Evolutionary conservation across 2,888 invertebrate genomes (phyloP).

Genomic region (Cantharis rufa): DNA sequence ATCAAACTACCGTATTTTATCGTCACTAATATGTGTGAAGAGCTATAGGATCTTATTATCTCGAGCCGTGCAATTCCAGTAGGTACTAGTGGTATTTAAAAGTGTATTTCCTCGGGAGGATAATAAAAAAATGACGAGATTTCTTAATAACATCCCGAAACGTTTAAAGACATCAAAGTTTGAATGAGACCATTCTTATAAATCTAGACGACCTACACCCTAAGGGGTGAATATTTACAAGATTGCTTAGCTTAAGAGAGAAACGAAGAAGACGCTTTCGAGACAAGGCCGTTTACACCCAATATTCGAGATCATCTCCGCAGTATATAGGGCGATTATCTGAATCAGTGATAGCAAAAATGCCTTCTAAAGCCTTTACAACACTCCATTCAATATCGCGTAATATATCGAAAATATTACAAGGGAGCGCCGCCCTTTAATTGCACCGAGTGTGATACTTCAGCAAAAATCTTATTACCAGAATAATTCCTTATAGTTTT

Average conservation of each 20-base stretch:
- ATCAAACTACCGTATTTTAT: neutral
- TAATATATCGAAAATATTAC: slow-evolving; percentile 1
- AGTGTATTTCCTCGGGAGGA: neutral
- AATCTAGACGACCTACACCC: slow-evolving; percentile 30
- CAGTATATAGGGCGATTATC: slow-evolving; percentile 24
- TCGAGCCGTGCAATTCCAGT: neutral
- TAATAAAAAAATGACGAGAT: neutral
- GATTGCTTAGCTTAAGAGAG: slow-evolving; percentile 36
- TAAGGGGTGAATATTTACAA: slow-evolving; percentile 41
- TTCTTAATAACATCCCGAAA: slow-evolving; percentile 20
- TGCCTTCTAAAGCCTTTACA: slow-evolving; percentile 13
- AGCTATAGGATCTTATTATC: neutral
- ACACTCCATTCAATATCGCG: slow-evolving; percentile 9
- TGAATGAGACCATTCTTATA: slow-evolving; percentile 22
- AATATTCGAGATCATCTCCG: slow-evolving; percentile 35
- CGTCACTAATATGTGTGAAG: neutral
- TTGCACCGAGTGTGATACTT: neutral
- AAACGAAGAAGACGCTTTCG: slow-evolving; percentile 25
- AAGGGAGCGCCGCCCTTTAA: neutral
- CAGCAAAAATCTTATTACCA: neutral
- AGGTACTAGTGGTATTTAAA: neutral
- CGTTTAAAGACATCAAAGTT: slow-evolving; percentile 18
- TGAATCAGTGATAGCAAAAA: slow-evolving; percentile 24
- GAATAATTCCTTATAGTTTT: slow-evolving; percentile 9
- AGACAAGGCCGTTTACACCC: slow-evolving; percentile 36